Evolutionary conservation across 1,140 invertebrate genomes (phyloP), one percentile per base, ranked within the genome.

Genomic region (Trichonephila clavata): DNA sequence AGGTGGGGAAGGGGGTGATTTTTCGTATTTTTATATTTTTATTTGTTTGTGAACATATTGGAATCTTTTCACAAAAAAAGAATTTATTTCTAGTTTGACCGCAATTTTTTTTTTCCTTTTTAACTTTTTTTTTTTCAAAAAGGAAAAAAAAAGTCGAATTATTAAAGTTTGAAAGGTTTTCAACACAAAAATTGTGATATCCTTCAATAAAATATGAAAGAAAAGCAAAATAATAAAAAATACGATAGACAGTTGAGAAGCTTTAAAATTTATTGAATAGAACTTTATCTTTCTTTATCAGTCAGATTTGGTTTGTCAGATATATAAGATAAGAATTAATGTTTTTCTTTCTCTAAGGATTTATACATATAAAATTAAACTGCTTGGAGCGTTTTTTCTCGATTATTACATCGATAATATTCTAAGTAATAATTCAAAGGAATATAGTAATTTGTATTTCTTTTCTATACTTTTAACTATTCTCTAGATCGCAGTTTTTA

Each of bases 161-260:
- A 77, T 77, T 77, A 77, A 77, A 77, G 71, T 77, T 77, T 77
- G 27, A 77, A 32, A 16, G 18, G 27, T 77, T 77, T 77, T 77
- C 71, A 77, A 77, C 71, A 1, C 71, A 10, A 27, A 77, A 77
- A 0, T 77, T 77, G 16, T 39, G 71, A 77, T 77, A 77, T 77
- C 71, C 0, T 77, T 77, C 71, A 77, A 77, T 77, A 77, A 77
- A 63, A 63, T 21, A 63, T 63, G 61, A 63, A 63, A 63, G 21
- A 0, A 21, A 20, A 20, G 0, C 20, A 63, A 63, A 20, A 21
- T 7, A 21, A 63, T 18, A 18, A 6, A 50, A 50, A 50, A 7
- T 50, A 50, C 7, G 7, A 50, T 7, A 7, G 50, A 10, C 10
- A 50, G 50, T 50, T 10, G 7, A 10, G 50, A 14, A 24, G 32